Base-by-base conservation (phyloP, 1,140 invertebrate genomes). In the Caenorhabditis elegans region DNA sequence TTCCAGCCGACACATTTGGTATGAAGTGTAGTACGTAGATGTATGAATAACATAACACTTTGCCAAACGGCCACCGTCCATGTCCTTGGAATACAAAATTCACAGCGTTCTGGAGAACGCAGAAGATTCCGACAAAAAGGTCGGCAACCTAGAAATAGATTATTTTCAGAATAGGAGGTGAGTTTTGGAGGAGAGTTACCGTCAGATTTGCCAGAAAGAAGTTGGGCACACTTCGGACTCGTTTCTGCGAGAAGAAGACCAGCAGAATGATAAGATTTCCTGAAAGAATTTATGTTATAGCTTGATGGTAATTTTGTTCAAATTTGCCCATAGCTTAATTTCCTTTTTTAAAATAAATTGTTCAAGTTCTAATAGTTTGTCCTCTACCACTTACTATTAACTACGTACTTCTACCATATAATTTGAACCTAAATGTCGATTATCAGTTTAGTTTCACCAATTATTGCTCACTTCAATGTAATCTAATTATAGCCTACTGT, bases 61-160 rank as follows among this genome's bases (percentile, higher is more conserved):
- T 83, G 48, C 88, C 87, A 76, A 88, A 88, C 2, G 86, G 88
- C 87, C 87, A 88, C 17, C 55, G 75, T 0, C 88, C 86, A 80
- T 89, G 85, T 65, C 84, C 80, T 81, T 36, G 36, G 39, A 88
- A 51, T 34, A 89, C 83, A 80, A 89, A 89, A 76, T 88, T 87
- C 15, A 82, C 83, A 24, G 95, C 91, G 88, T 95, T 95, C 90
- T 95, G 94, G 88, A 94, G 94, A 39, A 95, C 94, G 87, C 94
- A 95, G 89, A 95, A 95, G 46, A 95, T 91, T 15, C 93, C 94
- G 0, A 95, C 94, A 84, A 94, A 94, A 43, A 95, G 92, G 89
- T 95, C 94, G 10, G 94, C 94, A 11, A 94, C 92, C 0, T 94
- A 94, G 53, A 95, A 90, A 89, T 43, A 43, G 39, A 15, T 8